Conservation (phyloP, 2,797 vertebrate genomes). For the Aythya fuligula region DNA sequence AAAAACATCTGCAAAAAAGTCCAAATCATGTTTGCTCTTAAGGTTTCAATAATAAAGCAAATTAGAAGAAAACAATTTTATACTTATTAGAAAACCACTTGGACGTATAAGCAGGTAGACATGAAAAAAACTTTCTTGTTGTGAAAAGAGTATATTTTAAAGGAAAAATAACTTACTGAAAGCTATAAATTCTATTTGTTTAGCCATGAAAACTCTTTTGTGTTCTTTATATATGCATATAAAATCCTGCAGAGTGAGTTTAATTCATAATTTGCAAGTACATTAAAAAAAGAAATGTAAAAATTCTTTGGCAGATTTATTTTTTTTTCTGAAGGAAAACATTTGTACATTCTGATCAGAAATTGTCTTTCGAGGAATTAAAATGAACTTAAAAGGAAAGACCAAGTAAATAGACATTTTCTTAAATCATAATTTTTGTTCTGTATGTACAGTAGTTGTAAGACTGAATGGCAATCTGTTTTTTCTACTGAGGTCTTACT, state of each 20-base stretch:
- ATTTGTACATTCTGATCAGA: neutral
- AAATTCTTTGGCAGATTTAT: neutral
- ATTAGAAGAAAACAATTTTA: neutral
- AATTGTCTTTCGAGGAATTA: neutral
- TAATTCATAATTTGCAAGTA: neutral
- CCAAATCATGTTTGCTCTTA: neutral
- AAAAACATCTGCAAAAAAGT: neutral
- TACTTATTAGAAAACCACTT: neutral
- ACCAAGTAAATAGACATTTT: neutral
- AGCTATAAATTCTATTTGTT: neutral
- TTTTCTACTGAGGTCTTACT: constrained; percentile 1
- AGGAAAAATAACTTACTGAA: neutral
- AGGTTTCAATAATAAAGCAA: neutral
- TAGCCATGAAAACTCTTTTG: neutral
- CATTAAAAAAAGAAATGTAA: neutral
- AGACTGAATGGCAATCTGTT: neutral
- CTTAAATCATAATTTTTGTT: constrained; percentile 1
- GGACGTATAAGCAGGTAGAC: neutral
- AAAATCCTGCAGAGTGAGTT: neutral
- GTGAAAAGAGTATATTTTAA: neutral
- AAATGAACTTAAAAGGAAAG: constrained; percentile 2
- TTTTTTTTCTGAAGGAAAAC: neutral
- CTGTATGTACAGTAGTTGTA: neutral
- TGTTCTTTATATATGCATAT: neutral
- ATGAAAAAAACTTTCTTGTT: neutral